phyloP scores from a whole-genome alignment of 37 sponge, comb jelly and placozoan species.

The Tethya wilhelma region DNA sequence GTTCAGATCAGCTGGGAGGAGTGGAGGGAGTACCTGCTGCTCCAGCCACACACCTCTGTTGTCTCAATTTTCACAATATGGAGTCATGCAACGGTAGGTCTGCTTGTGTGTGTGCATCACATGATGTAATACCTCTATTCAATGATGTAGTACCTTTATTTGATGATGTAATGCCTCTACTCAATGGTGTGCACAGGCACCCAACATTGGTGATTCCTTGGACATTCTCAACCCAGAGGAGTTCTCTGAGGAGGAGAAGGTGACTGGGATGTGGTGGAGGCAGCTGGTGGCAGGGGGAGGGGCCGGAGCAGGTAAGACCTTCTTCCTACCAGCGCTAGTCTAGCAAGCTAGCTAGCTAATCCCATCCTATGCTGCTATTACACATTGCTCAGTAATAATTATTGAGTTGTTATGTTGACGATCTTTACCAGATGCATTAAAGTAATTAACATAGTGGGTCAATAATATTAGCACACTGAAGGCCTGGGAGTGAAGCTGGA shows the following conservation, averaged over 20 bases:
- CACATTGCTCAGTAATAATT: not conserved
- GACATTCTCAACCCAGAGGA: slow-evolving; percentile 72
- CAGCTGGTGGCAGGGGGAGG: slow-evolving; percentile 91
- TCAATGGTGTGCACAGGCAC: slow-evolving; percentile 24
- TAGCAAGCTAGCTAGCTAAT: too few species aligned
- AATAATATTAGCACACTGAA: too few species aligned
- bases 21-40: slow-evolving; percentile 90
- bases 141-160: not conserved
- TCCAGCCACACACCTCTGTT: slow-evolving; percentile 82
- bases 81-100: slow-evolving; percentile 78
- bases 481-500: too few species aligned
- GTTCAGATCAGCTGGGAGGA: slow-evolving; percentile 89
- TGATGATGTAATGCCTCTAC: not conserved
- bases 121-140: not conserved
- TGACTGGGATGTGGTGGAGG: slow-evolving; percentile 93
- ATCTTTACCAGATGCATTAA: too few species aligned
- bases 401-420: too few species aligned
- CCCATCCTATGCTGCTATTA: not conserved
- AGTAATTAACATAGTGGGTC: too few species aligned
- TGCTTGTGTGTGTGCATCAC: not conserved
- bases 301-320: slow-evolving; percentile 90
- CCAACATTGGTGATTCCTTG: slow-evolving; percentile 50
- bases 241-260: slow-evolving; percentile 76
- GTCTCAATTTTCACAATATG: slow-evolving; percentile 66
- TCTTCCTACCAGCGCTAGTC: too few species aligned